Evolutionary conservation across 2,888 invertebrate genomes (phyloP).

Genomic region (Melinopterus prodromus): DNA sequence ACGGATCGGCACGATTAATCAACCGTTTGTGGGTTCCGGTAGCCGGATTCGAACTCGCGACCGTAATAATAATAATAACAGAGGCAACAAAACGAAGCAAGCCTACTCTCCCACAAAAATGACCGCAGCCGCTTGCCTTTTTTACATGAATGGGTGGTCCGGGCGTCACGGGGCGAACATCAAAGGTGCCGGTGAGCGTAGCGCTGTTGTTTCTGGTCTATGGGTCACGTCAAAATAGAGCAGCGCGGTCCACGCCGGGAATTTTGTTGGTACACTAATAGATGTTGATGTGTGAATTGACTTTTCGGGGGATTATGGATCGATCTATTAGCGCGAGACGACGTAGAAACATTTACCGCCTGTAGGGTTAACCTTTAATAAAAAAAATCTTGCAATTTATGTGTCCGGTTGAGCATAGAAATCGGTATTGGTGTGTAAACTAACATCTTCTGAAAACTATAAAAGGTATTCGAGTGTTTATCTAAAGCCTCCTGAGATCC

Average conservation of each 20-base stretch:
- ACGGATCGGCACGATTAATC: conserved; percentile 17
- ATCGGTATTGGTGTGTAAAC: no score
- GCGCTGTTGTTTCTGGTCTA: conserved; percentile 12
- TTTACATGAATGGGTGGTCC: conserved; percentile 25
- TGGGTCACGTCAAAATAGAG: conserved; percentile 23
- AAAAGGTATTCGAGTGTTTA: no score
- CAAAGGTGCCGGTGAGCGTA: conserved; percentile 15
- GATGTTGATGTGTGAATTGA: neutral
- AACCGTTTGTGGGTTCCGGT: conserved; percentile 17
- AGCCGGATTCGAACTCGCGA: neutral
- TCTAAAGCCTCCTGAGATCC: no score
- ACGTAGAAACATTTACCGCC: neutral
- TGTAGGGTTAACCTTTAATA: no score
- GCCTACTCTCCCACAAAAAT: conserved; percentile 18
- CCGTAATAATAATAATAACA: neutral
- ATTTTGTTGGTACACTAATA: neutral
- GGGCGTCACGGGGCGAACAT: conserved; percentile 18
- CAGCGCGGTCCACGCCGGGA: neutral
- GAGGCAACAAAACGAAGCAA: neutral
- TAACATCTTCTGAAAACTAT: no score
- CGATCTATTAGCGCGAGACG: neutral
- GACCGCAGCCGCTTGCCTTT: neutral
- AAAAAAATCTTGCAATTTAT: no score
- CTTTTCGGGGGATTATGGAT: neutral
- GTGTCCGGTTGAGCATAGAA: no score